Base-by-base conservation (phyloP, 92 coral and sea anemone genomes). In the Pocillopora grandis region DNA sequence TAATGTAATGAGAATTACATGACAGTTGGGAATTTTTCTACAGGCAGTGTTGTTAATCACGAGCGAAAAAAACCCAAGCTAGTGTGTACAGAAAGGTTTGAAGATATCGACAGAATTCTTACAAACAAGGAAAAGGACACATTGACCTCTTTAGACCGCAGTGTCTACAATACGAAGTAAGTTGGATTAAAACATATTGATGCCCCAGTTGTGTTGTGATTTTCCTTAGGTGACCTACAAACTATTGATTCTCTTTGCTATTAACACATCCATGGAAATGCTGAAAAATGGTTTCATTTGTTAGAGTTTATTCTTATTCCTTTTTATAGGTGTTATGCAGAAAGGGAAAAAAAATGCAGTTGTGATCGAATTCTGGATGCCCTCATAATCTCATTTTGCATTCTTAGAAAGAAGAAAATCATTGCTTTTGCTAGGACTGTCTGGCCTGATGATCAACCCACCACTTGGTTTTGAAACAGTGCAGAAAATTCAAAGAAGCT, bases 391-490 rank as follows among this genome's bases (percentile, higher is more conserved):
- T 61, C 65, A 61, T 77, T 42, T 35, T 35, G 33, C 10, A 61
- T 23, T 23, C 27, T 27, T 33, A 71, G 86, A 20, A 81, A 81
- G 67, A 81, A 81, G 70, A 81, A 70, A 78, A 71, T 55, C 37
- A 55, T 81, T 42, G 48, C 67, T 31, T 81, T 59, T 18, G 27
- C 67, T 14, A 55, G 37, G 49, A 58, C 86, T 18, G 66, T 81
- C 21, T 81, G 86, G 78, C 86, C 78, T 67, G 86, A 66, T 57
- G 77, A 52, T 49, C 11, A 73, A 56, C 59, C 81, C 10, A 17
- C 79, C n/a, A 72, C 82, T 14, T 84, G 82, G 82, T 84, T 84
- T 64, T 42, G 87, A 62, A 62, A 55, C 20, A 84, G 60, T 48
- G 18, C 87, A 20, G 60, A 62, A 27, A 84, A 76, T 66, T 55